Conservation (phyloP, 2,113 vertebrate species). For the Entosphenus tridentatus region DNA sequence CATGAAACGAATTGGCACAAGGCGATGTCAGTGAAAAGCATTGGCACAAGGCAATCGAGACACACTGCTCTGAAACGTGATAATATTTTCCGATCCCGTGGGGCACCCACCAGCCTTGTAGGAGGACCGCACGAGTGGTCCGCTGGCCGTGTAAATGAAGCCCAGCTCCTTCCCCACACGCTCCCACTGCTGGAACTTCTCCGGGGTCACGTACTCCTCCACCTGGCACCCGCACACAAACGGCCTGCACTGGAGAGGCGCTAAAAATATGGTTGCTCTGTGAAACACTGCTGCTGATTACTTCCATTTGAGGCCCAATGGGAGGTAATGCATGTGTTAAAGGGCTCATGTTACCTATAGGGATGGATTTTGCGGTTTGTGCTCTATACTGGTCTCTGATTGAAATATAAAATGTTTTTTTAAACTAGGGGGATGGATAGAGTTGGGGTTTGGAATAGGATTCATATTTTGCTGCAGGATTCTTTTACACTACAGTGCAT, state of each 20-base stretch:
- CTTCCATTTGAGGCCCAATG: too few species aligned
- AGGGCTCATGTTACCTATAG: too few species aligned
- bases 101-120: slow-evolving; percentile 78
- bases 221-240: slow-evolving; percentile 30
- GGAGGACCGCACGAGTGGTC: slow-evolving; percentile 77
- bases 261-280: background rate
- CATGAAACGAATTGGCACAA: background rate
- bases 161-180: slow-evolving; percentile 67
- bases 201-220: slow-evolving; percentile 75
- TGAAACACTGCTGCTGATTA: too few species aligned
- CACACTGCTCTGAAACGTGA: background rate
- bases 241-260: background rate
- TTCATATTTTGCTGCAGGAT: too few species aligned
- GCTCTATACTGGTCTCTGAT: too few species aligned
- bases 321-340: too few species aligned
- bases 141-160: slow-evolving; percentile 77
- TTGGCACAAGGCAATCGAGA: too few species aligned
- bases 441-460: too few species aligned
- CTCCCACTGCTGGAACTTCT: slow-evolving; percentile 80
- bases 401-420: background rate
- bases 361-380: too few species aligned
- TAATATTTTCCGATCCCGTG: background rate
- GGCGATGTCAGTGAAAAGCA: too few species aligned
- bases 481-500: too few species aligned
- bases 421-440: background rate